Evolutionary conservation across 2,113 vertebrate species (phyloP).

Genomic region (Tragelaphus strepsiceros): DNA sequence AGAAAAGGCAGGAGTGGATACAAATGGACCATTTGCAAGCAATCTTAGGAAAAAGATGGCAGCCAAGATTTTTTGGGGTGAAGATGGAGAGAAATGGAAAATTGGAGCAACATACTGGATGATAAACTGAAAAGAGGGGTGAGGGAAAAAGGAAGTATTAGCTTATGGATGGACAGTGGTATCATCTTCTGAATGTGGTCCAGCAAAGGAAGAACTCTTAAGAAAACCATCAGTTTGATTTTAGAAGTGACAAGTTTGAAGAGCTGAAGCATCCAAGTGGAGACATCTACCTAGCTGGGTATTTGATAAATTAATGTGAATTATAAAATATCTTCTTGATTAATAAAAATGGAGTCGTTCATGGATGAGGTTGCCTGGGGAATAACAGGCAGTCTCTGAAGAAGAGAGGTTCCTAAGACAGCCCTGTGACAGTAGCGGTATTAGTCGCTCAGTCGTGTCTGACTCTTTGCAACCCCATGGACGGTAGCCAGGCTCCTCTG

Average conservation of each 20-base stretch:
- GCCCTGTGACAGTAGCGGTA: accelerated
- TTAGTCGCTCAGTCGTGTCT: neutral
- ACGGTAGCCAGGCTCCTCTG: neutral
- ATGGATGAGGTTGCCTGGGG: accelerated
- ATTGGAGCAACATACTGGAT: accelerated
- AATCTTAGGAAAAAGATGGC: accelerated
- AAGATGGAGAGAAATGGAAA: neutral
- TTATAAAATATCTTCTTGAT: neutral
- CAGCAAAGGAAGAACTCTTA: accelerated
- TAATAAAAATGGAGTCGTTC: neutral
- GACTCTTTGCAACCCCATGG: neutral
- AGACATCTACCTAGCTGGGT: accelerated
- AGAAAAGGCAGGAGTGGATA: neutral
- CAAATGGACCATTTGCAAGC: accelerated
- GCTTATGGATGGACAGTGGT: accelerated
- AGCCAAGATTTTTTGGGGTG: accelerated
- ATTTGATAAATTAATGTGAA: accelerated
- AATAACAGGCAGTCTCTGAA: too few species aligned
- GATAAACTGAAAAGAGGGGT: accelerated
- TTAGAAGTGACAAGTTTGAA: accelerated
- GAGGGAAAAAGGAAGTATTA: too few species aligned
- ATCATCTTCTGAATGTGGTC: accelerated
- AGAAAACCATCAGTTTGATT: accelerated
- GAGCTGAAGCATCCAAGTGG: accelerated
- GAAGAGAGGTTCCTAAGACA: neutral